phyloP scores from a whole-genome alignment of 2,888 invertebrate species.

The Plebejus melissa region DNA sequence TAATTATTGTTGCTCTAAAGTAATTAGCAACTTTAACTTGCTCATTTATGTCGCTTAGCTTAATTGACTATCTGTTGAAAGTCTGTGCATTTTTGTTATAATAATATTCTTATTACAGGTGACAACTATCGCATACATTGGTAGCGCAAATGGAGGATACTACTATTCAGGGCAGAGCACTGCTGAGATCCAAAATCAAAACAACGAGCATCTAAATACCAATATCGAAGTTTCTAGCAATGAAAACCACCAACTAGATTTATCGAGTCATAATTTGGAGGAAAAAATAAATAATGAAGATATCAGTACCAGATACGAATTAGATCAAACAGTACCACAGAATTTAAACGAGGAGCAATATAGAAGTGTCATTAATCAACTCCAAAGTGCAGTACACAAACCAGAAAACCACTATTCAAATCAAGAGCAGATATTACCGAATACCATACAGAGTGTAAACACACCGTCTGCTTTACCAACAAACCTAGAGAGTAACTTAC shows the following conservation, averaged over 20 bases:
- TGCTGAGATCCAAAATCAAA: not conserved
- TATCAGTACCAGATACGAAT: not conserved
- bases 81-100: not conserved
- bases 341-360: constrained; percentile 12
- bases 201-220: not conserved
- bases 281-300: not conserved
- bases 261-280: not conserved
- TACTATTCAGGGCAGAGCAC: not conserved
- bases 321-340: not conserved
- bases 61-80: not conserved
- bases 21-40: not conserved
- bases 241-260: not conserved
- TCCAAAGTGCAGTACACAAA: not conserved
- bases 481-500: not conserved
- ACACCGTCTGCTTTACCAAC: not conserved
- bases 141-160: not conserved
- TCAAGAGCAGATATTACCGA: not conserved
- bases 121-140: not conserved
- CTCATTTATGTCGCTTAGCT: not conserved
- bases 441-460: not conserved
- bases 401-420: not conserved
- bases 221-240: not conserved
- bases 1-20: not conserved
- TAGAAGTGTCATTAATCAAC: not conserved
- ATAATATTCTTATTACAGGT: not conserved